phyloP scores from a whole-genome alignment of 2,888 invertebrate genomes.

The Drosophila limbata region DNA sequence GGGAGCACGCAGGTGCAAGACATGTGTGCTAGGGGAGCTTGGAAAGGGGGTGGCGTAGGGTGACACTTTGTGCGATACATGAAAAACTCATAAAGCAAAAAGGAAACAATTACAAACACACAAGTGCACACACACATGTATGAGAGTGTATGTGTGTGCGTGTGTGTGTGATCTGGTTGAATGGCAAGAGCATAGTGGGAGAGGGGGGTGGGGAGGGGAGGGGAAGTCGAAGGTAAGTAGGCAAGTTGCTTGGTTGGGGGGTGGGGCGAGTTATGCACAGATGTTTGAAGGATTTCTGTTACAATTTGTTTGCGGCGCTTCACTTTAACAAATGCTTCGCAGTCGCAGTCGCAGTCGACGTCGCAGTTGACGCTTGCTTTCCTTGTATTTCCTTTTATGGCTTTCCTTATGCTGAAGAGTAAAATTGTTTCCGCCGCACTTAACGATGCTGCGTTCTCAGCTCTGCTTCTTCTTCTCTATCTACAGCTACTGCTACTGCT shows the following conservation, averaged over 20 bases:
- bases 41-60: slow-evolving; percentile 32
- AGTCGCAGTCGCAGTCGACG: slow-evolving; percentile 10
- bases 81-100: slow-evolving; percentile 79
- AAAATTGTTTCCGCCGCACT: slow-evolving; percentile 81
- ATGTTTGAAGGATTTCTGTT: slow-evolving; percentile 80
- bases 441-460: slow-evolving; percentile 68
- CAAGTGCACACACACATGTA: slow-evolving; percentile 39
- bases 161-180: slow-evolving; percentile 1
- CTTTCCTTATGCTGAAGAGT: slow-evolving; percentile 76
- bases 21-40: slow-evolving; percentile 17
- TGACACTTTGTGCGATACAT: slow-evolving; percentile 73
- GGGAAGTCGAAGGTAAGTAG: not conserved
- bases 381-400: slow-evolving; percentile 76
- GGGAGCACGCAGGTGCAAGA: slow-evolving; percentile 46
- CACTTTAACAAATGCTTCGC: slow-evolving; percentile 50
- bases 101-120: slow-evolving; percentile 78
- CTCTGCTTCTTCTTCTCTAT: slow-evolving; percentile 10
- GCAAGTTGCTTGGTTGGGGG: slow-evolving; percentile 2
- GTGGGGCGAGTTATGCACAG: slow-evolving; percentile 57
- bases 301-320: slow-evolving; percentile 71
- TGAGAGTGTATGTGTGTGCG: slow-evolving; percentile 1
- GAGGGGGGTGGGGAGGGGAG: not conserved
- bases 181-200: slow-evolving; percentile 12
- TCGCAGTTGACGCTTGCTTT: slow-evolving; percentile 37
- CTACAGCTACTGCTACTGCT: not conserved